These are phyloP conservation scores for Charina bottae DNA, from an alignment of 2,113 vertebrate species.

Conservation along the genomic window DNA sequence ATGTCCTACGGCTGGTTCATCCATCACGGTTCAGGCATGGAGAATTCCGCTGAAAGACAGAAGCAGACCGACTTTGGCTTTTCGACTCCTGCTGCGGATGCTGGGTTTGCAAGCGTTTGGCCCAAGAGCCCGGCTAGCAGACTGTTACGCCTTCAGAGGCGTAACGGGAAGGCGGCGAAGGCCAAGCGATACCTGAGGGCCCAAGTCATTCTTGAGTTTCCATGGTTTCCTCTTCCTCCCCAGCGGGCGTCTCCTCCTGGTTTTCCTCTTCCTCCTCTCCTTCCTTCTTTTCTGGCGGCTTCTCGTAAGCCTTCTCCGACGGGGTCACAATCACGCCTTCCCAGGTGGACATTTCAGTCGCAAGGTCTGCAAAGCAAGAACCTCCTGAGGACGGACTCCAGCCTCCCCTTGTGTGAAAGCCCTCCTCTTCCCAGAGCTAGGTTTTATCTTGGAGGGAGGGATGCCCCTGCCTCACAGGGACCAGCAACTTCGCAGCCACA, in stretches of 20 bases:
- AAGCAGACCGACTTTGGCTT: neutral
- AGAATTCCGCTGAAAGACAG: neutral
- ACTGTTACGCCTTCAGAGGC: no score
- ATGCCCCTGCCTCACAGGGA: no score
- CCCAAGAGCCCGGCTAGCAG: neutral
- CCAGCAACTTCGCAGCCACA: no score
- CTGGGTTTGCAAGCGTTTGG: neutral
- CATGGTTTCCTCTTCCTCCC: slow-evolving; percentile 91
- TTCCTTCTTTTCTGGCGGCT: slow-evolving; percentile 95
- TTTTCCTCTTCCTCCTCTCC: slow-evolving; percentile 93
- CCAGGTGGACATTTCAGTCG: slow-evolving; percentile 95
- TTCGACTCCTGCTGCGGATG: rapidly evolving
- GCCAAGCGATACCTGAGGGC: neutral
- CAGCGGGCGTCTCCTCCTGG: slow-evolving; percentile 82
- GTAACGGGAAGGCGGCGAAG: rapidly evolving
- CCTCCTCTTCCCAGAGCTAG: no score
- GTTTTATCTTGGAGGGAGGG: no score
- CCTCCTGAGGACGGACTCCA: neutral
- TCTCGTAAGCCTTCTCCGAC: slow-evolving; percentile 96
- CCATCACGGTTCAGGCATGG: rapidly evolving
- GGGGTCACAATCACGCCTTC: slow-evolving; percentile 96
- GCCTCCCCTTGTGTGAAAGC: neutral
- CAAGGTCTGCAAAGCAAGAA: slow-evolving; percentile 79
- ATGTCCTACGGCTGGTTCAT: rapidly evolving
- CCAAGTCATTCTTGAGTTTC: slow-evolving; percentile 89